phyloP scores from a whole-genome alignment of 2,113 vertebrate genomes.

The Numenius arquata region DNA sequence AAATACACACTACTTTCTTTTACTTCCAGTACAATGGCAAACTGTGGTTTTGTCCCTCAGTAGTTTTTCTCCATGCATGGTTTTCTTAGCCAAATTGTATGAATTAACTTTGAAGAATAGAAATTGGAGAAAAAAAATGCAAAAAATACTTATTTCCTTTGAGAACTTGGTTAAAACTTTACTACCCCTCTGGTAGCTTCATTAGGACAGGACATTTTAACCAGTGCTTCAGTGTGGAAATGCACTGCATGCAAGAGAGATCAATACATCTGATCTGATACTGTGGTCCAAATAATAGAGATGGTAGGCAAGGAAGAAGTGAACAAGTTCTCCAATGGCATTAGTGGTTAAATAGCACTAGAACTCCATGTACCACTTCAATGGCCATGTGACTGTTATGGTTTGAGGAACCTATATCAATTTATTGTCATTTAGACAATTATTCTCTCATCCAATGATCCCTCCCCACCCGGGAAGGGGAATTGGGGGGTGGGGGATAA shows the following conservation, averaged over 20 bases:
- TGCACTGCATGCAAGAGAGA: background rate
- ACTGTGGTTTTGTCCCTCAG: background rate
- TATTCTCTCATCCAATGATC: too few species aligned
- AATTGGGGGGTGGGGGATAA: too few species aligned
- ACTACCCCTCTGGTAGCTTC: background rate
- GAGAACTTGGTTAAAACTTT: background rate
- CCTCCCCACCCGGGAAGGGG: too few species aligned
- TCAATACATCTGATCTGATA: background rate
- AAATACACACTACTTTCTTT: background rate
- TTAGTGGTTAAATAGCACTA: too few species aligned
- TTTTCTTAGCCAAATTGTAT: background rate
- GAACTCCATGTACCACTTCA: too few species aligned
- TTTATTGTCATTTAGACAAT: too few species aligned
- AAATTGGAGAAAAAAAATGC: background rate
- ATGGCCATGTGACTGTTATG: too few species aligned
- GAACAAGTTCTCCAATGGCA: background rate
- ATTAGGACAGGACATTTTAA: background rate
- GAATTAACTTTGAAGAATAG: background rate
- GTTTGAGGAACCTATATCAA: too few species aligned
- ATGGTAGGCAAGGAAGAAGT: background rate
- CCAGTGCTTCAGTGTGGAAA: background rate
- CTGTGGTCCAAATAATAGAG: background rate
- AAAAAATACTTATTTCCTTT: background rate
- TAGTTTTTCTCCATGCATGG: background rate
- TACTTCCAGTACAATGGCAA: background rate